Evolutionary conservation across 1,140 invertebrate genomes (phyloP), one percentile per base, ranked within the genome.

Genomic region (Zophobas atratus): DNA sequence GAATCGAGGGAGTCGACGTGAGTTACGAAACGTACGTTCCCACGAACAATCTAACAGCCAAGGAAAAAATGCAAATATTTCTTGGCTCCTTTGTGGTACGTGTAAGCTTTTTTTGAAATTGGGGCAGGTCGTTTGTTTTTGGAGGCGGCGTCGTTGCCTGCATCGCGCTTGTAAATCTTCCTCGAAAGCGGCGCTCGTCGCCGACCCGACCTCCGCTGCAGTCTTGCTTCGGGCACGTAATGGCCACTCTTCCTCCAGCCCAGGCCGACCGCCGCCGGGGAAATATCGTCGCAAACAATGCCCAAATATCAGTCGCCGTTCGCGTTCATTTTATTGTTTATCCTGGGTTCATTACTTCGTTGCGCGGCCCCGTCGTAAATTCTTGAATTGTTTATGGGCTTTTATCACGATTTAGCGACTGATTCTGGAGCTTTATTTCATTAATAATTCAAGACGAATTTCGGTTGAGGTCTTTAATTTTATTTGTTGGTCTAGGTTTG

Each of bases 331-430:
- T 67, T 67, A 67, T 67, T 67, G 60, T 67, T 67, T 67, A 67
- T 67, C 38, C 6, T 34, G 43, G 39, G 33, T 67, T 67, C 8
- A 43, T 67, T 67, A 67, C 43, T 63, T 63, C 57, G 38, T 67
- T 20, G 56, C 8, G 56, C 38, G 33, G n/a, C 20, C 34, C 38
- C 35, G 56, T 60, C 35, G 56, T 60, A 60, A 60, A 67, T 67
- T 67, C 60, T 67, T 67, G 60, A 67, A 67, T 67, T 67, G 60
- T 67, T 67, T 67, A 67, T 43, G 60, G 60, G 60, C 60, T 67
- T 67, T 67, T 67, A 67, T 43, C 60, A 46, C 60, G 60, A 67
- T 67, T 67, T 67, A 67, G 60, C 60, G 60, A 67, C 60, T 67
- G 60, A 67, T 67, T 67, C 38, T 43, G 60, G 38, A 67, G 60